Percentiles rank a stretch among this genome's conserved stretches.
These are phyloP conservation scores for Ptilorrhoa leucosticta DNA, from an alignment of 2,113 vertebrate species.

Conservation along the genomic window DNA sequence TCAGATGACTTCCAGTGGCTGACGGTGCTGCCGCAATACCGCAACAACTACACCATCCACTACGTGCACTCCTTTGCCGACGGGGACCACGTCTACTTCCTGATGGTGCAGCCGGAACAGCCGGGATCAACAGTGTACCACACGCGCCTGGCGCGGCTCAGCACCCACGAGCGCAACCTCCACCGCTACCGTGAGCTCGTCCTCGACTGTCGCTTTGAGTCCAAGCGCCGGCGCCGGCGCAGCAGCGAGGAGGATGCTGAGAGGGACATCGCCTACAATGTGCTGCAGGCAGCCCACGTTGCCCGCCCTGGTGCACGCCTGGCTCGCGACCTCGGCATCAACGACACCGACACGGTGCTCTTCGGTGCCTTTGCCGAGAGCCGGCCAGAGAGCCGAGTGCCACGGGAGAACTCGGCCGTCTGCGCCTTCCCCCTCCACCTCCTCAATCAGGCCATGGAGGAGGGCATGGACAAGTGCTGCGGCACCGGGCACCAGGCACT, in stretches of 20 bases:
- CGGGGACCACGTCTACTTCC: conserved; percentile 84
- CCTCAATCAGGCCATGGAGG: conserved; percentile 79
- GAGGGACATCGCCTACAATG: conserved; percentile 76
- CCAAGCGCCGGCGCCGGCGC: conserved; percentile 79
- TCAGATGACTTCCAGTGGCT: conserved; percentile 71
- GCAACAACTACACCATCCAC: conserved; percentile 78
- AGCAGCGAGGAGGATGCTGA: neutral
- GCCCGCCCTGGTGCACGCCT: conserved; percentile 78
- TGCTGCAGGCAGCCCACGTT: conserved; percentile 86
- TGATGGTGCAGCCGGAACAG: conserved; percentile 82
- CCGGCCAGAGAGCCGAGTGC: conserved; percentile 11
- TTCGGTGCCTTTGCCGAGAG: conserved; percentile 84
- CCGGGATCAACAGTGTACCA: conserved; percentile 61
- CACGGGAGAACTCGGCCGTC: conserved; percentile 75
- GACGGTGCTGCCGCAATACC: conserved; percentile 79
- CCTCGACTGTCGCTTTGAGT: conserved; percentile 85
- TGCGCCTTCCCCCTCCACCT: conserved; percentile 86
- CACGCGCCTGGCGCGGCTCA: conserved; percentile 82
- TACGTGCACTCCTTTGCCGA: conserved; percentile 87
- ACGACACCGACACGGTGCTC: conserved; percentile 77
- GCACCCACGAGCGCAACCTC: conserved; percentile 71
- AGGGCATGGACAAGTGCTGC: conserved; percentile 85
- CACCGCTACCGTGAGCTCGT: conserved; percentile 85
- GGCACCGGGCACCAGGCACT: conserved; percentile 54
- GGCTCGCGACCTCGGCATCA: conserved; percentile 78